Conservation (phyloP, 2,797 vertebrate genomes). For the Danio kyathit region DNA sequence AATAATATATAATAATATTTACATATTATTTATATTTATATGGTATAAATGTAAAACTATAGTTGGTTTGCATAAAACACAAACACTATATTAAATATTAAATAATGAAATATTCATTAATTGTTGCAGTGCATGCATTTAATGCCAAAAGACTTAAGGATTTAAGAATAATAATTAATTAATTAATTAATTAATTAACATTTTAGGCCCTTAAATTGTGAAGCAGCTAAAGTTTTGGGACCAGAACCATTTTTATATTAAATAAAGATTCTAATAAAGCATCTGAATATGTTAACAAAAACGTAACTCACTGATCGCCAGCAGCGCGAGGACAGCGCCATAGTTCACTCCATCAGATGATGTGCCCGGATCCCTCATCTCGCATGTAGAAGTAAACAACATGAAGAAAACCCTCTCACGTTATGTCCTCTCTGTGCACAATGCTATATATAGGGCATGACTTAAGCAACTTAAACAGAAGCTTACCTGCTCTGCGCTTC, state of each 20-base stretch:
- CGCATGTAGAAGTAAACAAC: not conserved
- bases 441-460: constrained; percentile 39
- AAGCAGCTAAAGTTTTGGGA: no score
- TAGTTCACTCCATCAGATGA: constrained; percentile 30
- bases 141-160: no score
- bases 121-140: no score
- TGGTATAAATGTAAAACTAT: no score
- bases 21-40: no score
- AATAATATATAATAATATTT: no score
- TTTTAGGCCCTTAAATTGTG: no score
- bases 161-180: no score
- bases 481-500: constrained; percentile 39
- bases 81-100: no score
- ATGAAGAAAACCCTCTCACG: not conserved
- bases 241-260: not conserved
- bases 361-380: constrained; percentile 51
- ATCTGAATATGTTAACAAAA: not conserved
- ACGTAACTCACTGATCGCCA: constrained; percentile 53
- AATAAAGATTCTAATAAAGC: not conserved
- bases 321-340: constrained; percentile 44
- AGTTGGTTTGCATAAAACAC: no score
- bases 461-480: constrained; percentile 42
- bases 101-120: no score
- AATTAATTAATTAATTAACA: no score
- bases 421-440: constrained; percentile 13